Evolutionary conservation across 2,113 vertebrate species (phyloP).

Genomic region (Daphoenositta chrysoptera): DNA sequence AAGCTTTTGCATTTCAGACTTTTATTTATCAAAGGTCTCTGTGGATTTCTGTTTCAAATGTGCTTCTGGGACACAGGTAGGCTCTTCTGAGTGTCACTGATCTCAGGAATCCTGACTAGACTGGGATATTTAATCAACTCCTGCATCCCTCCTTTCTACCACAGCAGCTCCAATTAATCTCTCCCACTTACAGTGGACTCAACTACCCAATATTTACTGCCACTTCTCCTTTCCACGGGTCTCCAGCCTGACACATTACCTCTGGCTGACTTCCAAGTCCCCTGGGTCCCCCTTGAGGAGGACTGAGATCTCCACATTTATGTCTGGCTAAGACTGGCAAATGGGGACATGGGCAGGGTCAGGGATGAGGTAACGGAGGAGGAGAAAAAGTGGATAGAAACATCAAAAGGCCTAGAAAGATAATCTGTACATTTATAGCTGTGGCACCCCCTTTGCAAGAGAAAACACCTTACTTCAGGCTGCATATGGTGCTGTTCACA

Average conservation of each 20-base stretch:
- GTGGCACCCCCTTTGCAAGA: not conserved
- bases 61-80: not conserved
- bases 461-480: not conserved
- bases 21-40: not conserved
- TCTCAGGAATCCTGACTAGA: not conserved
- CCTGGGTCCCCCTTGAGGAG: not conserved
- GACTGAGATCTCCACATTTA: not conserved
- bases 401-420: not conserved
- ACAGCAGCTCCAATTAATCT: not conserved
- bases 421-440: not conserved
- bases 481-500: not conserved
- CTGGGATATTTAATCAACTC: not conserved
- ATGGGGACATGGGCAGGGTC: not conserved
- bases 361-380: not conserved
- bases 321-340: accelerated
- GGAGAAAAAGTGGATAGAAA: not conserved
- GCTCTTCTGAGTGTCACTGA: not conserved
- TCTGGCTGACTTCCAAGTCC: not conserved
- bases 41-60: not conserved
- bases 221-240: not conserved
- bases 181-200: not conserved
- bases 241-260: not conserved
- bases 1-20: not conserved
- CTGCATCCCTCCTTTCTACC: not conserved
- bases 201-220: not conserved